Conservation (phyloP, 2,888 invertebrate species). For the Portevinia maculata region DNA sequence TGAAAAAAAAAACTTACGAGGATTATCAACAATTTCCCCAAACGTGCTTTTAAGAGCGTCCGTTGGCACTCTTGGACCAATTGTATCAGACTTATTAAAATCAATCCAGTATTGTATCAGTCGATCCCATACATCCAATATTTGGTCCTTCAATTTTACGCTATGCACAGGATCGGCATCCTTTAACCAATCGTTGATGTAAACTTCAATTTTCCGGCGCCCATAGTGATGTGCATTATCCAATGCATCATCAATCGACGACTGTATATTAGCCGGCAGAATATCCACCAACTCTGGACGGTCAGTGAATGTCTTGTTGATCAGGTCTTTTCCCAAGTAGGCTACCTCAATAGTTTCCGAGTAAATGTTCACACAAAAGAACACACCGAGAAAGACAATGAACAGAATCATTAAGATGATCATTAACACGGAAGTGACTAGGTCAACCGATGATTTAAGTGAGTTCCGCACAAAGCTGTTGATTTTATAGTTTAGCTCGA, state of each 20-base stretch:
- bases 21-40: slow-evolving; percentile 89
- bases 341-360: slow-evolving; percentile 96
- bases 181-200: slow-evolving; percentile 91
- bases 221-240: slow-evolving; percentile 97
- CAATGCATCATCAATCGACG: slow-evolving; percentile 93
- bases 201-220: slow-evolving; percentile 93
- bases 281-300: slow-evolving; percentile 93
- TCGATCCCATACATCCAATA: slow-evolving; percentile 96
- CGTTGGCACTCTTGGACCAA: slow-evolving; percentile 90
- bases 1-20: slow-evolving; percentile 84
- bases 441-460: slow-evolving; percentile 91
- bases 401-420: slow-evolving; percentile 93
- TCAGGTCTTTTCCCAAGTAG: slow-evolving; percentile 92
- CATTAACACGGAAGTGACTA: slow-evolving; percentile 93
- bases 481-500: slow-evolving; percentile 87
- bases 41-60: slow-evolving; percentile 88
- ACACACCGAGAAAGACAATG: slow-evolving; percentile 90
- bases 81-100: slow-evolving; percentile 84
- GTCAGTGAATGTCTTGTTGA: slow-evolving; percentile 94
- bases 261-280: slow-evolving; percentile 86
- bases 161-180: slow-evolving; percentile 92
- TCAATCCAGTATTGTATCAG: slow-evolving; percentile 96
- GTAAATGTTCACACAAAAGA: slow-evolving; percentile 90
- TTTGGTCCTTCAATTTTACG: slow-evolving; percentile 92
- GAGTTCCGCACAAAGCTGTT: slow-evolving; percentile 86